phyloP scores from a whole-genome alignment of 2,797 vertebrate species.

The Cuculus canorus region DNA sequence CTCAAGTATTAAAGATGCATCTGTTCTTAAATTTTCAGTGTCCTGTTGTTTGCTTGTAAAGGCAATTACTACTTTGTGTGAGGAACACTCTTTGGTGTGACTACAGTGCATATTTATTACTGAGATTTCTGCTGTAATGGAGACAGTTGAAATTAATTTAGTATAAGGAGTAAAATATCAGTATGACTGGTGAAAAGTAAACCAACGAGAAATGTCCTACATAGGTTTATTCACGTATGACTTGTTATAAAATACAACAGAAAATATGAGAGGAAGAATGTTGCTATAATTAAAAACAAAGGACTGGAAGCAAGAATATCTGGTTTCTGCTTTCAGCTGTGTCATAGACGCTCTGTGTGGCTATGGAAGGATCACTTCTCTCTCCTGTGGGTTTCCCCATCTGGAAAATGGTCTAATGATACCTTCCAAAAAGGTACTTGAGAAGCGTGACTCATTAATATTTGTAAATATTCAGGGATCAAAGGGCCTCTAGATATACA shows the following conservation, averaged over 20 bases:
- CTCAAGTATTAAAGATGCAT: neutral
- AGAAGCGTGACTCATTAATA: slow-evolving; percentile 56
- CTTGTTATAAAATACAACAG: slow-evolving; percentile 36
- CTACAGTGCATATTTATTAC: neutral
- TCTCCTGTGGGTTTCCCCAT: slow-evolving; percentile 45
- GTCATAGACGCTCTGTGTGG: slow-evolving; percentile 36
- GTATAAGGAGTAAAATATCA: neutral
- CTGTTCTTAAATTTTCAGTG: neutral
- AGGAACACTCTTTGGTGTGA: neutral
- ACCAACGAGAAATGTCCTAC: slow-evolving; percentile 4
- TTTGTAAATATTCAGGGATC: slow-evolving; percentile 63
- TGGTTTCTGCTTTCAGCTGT: slow-evolving; percentile 50
- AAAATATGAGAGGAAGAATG: slow-evolving; percentile 54
- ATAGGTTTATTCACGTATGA: slow-evolving; percentile 20
- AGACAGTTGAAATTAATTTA: neutral
- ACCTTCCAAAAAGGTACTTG: slow-evolving; percentile 60
- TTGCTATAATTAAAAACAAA: slow-evolving; percentile 68
- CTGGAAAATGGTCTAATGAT: slow-evolving; percentile 54
- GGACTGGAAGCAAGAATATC: slow-evolving; percentile 63
- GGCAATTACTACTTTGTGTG: neutral
- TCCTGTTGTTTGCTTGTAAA: neutral
- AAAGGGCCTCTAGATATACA: slow-evolving; percentile 43
- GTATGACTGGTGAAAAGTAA: neutral
- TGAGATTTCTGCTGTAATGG: neutral
- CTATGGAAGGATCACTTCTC: slow-evolving; percentile 38